Percentiles rank a stretch among this genome's conserved stretches.
phyloP scores from a whole-genome alignment of 2,797 vertebrate genomes.

The Nasua narica region DNA sequence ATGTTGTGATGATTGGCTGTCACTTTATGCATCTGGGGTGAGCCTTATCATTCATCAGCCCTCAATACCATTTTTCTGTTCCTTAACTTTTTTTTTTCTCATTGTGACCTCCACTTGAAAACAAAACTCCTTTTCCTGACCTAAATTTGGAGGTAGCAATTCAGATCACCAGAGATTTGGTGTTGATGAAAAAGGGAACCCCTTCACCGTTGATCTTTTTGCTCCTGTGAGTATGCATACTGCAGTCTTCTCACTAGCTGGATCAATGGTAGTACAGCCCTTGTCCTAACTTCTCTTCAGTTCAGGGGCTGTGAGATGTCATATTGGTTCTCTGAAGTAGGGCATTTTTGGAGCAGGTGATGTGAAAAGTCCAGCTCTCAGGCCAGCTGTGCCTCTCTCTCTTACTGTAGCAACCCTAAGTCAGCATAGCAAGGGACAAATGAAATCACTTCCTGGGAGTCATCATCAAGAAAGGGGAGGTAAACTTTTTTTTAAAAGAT shows the following conservation, averaged over 20 bases:
- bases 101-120: neutral
- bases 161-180: neutral
- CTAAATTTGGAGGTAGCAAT: neutral
- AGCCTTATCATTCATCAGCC: neutral
- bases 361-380: neutral
- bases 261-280: neutral
- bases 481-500: no score
- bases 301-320: neutral
- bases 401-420: neutral
- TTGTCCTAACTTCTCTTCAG: neutral
- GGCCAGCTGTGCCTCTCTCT: neutral
- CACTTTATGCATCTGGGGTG: neutral
- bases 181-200: neutral
- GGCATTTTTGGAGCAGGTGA: neutral
- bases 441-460: neutral
- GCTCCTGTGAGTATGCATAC: neutral
- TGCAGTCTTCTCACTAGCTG: neutral
- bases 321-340: neutral
- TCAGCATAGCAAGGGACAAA: neutral
- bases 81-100: neutral
- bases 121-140: neutral
- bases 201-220: neutral
- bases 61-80: neutral
- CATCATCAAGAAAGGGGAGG: neutral
- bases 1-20: neutral